Conservation (phyloP, 92 coral and sea anemone genomes). For the Montipora capitata region DNA sequence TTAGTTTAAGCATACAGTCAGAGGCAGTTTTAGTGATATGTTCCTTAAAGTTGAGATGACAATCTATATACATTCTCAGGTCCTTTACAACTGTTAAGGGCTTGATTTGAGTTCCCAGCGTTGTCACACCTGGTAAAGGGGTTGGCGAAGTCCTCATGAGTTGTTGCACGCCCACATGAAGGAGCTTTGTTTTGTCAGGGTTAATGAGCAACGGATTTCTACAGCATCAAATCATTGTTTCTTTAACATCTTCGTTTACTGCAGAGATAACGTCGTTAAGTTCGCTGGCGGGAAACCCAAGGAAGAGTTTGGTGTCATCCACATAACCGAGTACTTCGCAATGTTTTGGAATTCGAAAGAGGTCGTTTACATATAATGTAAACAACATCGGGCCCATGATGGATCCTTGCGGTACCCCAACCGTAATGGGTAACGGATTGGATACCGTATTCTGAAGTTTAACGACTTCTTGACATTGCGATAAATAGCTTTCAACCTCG, state of each 20-base stretch:
- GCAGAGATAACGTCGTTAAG: conserved; percentile 29
- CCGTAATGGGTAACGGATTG: conserved; percentile 21
- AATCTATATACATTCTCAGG: conserved; percentile 30
- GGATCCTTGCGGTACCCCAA: conserved; percentile 66
- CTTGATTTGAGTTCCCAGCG: conserved; percentile 35
- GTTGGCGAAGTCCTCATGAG: conserved; percentile 21
- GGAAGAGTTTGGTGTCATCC: conserved; percentile 57
- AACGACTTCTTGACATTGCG: too few relatives aligned
- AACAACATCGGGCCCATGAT: conserved; percentile 52
- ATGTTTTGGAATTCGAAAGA: conserved; percentile 39
- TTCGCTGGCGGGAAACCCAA: conserved; percentile 37
- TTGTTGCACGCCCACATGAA: conserved; percentile 46
- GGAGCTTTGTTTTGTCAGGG: conserved; percentile 61
- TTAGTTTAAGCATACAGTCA: conserved; percentile 45
- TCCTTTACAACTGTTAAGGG: conserved; percentile 45
- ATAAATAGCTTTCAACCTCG: too few relatives aligned
- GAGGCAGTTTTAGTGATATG: conserved; percentile 39
- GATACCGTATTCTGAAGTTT: conserved; percentile 6
- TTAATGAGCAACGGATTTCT: conserved; percentile 58
- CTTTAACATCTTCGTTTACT: conserved; percentile 36
- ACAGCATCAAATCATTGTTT: conserved; percentile 48
- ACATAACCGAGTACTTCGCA: conserved; percentile 37
- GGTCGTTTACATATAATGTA: conserved; percentile 58
- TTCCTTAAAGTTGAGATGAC: conserved; percentile 37
- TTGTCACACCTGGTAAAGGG: conserved; percentile 7